phyloP scores from a whole-genome alignment of 2,797 vertebrate species.

The Sebastes paucispinis region DNA sequence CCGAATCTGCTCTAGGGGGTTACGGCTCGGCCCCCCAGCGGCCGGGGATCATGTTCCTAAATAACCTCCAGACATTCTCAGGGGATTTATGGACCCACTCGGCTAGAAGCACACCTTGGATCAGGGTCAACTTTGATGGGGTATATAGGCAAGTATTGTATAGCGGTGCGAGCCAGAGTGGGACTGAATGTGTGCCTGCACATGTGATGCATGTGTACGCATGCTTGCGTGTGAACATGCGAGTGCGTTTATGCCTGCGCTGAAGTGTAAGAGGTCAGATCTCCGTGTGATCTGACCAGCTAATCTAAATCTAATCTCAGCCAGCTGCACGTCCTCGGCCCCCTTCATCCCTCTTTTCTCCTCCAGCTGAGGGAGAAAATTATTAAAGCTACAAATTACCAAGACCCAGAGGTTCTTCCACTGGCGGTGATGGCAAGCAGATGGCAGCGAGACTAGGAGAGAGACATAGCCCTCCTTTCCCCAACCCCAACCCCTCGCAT shows the following conservation, averaged over 20 bases:
- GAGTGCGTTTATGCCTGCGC: conserved; percentile 24
- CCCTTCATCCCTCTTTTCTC: conserved; percentile 48
- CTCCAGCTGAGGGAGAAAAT: conserved; percentile 88
- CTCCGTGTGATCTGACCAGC: conserved; percentile 38
- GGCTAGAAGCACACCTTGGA: conserved; percentile 31
- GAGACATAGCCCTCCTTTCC: conserved; percentile 35
- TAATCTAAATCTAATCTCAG: conserved; percentile 67
- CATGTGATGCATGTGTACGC: conserved; percentile 17
- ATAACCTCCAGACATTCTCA: conserved; percentile 54
- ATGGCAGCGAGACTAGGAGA: conserved; percentile 84
- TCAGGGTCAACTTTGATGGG: conserved; percentile 52
- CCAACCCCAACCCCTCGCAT: conserved; percentile 72
- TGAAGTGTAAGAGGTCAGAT: conserved; percentile 49
- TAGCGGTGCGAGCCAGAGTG: background rate
- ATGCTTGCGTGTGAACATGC: conserved; percentile 32
- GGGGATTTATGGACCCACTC: conserved; percentile 60
- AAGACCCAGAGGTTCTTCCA: conserved; percentile 76
- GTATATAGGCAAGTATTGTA: conserved; percentile 19
- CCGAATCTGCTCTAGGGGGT: conserved; percentile 38
- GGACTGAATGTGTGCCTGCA: conserved; percentile 6
- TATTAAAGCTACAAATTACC: conserved; percentile 91
- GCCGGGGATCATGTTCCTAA: conserved; percentile 59
- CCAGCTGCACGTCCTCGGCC: conserved; percentile 71
- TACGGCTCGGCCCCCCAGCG: conserved; percentile 27
- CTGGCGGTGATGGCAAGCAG: conserved; percentile 88